phyloP scores from a whole-genome alignment of 2,113 vertebrate species.

The Bombycilla garrulus region DNA sequence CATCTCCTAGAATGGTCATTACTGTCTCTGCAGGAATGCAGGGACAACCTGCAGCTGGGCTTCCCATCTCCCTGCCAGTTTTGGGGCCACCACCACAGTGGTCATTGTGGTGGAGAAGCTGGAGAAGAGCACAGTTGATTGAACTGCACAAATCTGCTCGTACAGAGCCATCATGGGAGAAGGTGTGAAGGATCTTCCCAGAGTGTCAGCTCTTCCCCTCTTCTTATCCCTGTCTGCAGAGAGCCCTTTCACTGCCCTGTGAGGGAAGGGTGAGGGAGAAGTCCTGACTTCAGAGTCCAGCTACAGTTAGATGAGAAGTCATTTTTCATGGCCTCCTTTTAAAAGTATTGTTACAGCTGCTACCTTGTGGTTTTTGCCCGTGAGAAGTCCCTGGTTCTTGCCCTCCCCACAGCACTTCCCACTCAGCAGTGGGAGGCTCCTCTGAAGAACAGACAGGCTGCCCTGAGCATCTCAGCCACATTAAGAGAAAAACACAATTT shows the following conservation, averaged over 20 bases:
- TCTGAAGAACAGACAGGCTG: background rate
- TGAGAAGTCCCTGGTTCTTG: background rate
- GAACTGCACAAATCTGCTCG: background rate
- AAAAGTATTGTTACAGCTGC: background rate
- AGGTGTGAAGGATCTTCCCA: background rate
- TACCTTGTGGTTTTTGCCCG: background rate
- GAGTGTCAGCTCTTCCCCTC: background rate
- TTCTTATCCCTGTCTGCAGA: background rate
- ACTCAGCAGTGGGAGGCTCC: background rate
- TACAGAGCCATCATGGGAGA: background rate
- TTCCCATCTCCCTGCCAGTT: background rate
- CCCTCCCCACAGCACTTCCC: background rate
- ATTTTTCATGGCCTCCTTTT: background rate
- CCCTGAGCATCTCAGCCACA: background rate
- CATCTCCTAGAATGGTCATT: background rate
- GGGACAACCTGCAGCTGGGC: background rate
- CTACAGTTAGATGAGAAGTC: background rate
- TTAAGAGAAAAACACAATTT: constrained; percentile 18
- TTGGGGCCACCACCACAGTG: background rate
- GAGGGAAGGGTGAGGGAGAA: background rate
- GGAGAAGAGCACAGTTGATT: background rate
- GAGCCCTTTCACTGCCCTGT: background rate
- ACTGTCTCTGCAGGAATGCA: background rate
- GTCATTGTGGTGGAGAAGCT: background rate
- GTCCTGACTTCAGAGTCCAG: background rate